Conservation (phyloP, 2,797 vertebrate species). For the Macropodus opercularis region DNA sequence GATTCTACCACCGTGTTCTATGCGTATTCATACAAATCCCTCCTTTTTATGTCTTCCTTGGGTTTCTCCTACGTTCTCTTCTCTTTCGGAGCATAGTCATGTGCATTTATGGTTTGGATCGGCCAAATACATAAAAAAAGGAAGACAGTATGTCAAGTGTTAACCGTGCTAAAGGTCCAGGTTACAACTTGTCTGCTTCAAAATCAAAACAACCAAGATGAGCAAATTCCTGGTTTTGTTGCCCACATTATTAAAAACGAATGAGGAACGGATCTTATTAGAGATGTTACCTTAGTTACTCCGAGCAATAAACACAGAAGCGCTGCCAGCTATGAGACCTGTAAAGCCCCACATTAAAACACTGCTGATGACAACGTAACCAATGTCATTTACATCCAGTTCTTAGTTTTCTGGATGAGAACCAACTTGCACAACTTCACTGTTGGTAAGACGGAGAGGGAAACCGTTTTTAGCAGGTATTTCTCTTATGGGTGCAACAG, state of each 20-base stretch:
- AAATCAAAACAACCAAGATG: not conserved
- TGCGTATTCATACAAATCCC: constrained; percentile 20
- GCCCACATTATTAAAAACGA: not conserved
- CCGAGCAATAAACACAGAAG: not conserved
- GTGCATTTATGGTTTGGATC: not conserved
- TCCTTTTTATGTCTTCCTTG: constrained; percentile 4
- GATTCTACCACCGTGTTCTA: constrained; percentile 9
- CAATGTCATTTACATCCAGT: too few relatives aligned
- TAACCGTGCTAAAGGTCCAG: not conserved
- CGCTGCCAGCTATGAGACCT: not conserved
- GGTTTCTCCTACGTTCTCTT: constrained; percentile 1
- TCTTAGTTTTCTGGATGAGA: not conserved
- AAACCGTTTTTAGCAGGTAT: not conserved
- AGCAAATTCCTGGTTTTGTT: not conserved
- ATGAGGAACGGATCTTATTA: not conserved
- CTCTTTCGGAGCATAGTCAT: not conserved
- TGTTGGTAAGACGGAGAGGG: not conserved
- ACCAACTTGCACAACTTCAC: not conserved
- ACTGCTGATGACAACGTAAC: not conserved
- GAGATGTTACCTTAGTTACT: not conserved
- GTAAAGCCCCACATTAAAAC: constrained; percentile 8
- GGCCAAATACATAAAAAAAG: not conserved
- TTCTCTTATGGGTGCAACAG: too few relatives aligned
- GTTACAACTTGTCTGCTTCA: not conserved
- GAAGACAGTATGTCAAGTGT: too few relatives aligned